Percentiles rank a stretch among this genome's conserved stretches.
These are phyloP conservation scores for Epinephelus fuscoguttatus DNA, from an alignment of 2,113 vertebrate genomes.

Conservation along the genomic window DNA sequence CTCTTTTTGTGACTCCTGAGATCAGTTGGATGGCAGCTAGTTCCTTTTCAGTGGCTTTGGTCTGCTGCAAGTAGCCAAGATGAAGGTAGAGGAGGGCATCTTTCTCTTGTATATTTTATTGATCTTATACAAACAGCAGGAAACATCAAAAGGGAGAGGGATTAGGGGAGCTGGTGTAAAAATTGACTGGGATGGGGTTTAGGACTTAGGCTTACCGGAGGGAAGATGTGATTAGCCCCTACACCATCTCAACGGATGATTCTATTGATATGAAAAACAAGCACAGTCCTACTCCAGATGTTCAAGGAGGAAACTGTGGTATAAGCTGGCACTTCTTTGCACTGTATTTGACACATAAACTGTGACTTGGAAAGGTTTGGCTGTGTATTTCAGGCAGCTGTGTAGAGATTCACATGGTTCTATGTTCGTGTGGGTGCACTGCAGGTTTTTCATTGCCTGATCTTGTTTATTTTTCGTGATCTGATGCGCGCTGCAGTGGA, in stretches of 20 bases:
- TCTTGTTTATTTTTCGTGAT: constrained; percentile 11
- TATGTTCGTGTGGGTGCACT: constrained; percentile 7
- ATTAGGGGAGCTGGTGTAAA: constrained; percentile 60
- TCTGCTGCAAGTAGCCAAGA: constrained; percentile 35
- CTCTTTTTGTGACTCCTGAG: constrained; percentile 52
- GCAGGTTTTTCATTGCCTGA: not conserved
- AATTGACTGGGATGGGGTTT: constrained; percentile 60
- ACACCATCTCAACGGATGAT: constrained; percentile 42
- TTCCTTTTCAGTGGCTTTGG: constrained; percentile 43
- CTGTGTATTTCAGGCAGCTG: constrained; percentile 41
- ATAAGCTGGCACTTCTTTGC: constrained; percentile 10
- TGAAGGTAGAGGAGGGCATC: constrained; percentile 45
- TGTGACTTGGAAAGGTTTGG: constrained; percentile 35
- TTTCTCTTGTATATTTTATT: constrained; percentile 64
- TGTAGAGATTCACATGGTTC: constrained; percentile 9
- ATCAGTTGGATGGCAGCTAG: constrained; percentile 29
- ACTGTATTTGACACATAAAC: constrained; percentile 49
- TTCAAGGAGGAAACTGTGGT: constrained; percentile 14
- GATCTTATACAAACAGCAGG: constrained; percentile 71
- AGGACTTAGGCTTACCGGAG: constrained; percentile 49
- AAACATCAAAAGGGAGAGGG: constrained; percentile 62
- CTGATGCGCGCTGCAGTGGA: constrained; percentile 20
- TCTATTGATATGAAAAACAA: constrained; percentile 59
- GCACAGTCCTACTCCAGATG: constrained; percentile 18
- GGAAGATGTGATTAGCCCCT: constrained; percentile 63